Conservation (phyloP, 2,113 vertebrate genomes). For the Pithys albifrons region DNA sequence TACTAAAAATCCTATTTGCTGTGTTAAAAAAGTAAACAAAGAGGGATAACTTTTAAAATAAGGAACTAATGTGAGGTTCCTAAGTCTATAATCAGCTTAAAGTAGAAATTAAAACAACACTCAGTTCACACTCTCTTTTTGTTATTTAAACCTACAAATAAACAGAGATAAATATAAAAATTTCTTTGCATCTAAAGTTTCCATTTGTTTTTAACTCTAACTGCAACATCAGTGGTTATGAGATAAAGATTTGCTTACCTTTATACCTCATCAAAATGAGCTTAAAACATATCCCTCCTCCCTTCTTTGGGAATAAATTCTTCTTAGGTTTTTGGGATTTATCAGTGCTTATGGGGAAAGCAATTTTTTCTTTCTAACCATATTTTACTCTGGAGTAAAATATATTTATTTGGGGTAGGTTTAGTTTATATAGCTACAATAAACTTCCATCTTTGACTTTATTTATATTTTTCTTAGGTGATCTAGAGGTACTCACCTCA, state of each 20-base stretch:
- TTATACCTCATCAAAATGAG: not conserved
- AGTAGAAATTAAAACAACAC: not conserved
- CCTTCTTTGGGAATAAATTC: not conserved
- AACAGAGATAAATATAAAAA: not conserved
- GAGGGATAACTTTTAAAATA: not conserved
- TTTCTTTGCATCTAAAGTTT: not conserved
- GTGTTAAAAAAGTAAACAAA: not conserved
- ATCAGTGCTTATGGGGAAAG: conserved; percentile 49
- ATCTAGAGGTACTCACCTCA: conserved; percentile 52
- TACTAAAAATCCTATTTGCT: not conserved
- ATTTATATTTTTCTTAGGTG: not conserved
- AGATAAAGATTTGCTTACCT: conserved; percentile 2
- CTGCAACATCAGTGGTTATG: not conserved
- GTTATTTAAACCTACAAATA: not conserved
- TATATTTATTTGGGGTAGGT: conserved; percentile 55
- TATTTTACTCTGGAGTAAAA: conserved; percentile 74
- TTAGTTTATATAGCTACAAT: conserved; percentile 31
- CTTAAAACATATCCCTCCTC: not conserved
- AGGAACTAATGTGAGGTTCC: not conserved
- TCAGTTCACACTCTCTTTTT: not conserved
- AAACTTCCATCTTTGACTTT: conserved; percentile 36
- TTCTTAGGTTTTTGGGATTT: conserved; percentile 33
- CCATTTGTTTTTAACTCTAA: not conserved
- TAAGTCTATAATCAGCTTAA: not conserved
- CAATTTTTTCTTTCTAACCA: conserved; percentile 69